A percentile compares a stretch with the other conserved stretches of the same genome.
Conservation (phyloP, 35 echinoderm and acorn worm species). For the Strongylocentrotus purpuratus region DNA sequence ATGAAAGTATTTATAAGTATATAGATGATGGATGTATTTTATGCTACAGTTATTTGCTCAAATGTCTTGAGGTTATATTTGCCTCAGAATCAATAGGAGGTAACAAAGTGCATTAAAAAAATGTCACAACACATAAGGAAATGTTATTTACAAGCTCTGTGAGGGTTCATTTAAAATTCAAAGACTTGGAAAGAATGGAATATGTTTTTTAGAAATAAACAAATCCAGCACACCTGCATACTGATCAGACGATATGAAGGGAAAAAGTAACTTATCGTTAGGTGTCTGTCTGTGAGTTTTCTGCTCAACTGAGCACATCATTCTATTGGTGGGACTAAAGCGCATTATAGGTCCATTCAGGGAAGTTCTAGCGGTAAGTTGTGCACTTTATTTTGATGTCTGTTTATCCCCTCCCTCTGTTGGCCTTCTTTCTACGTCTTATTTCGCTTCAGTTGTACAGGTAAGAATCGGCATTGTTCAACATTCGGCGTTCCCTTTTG, state of each 20-base stretch:
- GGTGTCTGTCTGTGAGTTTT: slow-evolving; percentile 1
- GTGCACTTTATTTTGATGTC: slow-evolving; percentile 30
- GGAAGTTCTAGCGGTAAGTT: slow-evolving; percentile 19
- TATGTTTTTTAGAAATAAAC: background rate
- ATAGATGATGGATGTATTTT: background rate
- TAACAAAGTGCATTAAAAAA: background rate
- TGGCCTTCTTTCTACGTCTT: background rate
- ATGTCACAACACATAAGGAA: background rate
- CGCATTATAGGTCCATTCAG: slow-evolving; percentile 17
- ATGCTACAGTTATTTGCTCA: background rate
- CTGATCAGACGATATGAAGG: background rate
- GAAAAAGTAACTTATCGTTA: slow-evolving; percentile 22
- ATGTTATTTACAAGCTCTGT: background rate
- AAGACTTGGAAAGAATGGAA: background rate
- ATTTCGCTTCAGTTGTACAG: background rate
- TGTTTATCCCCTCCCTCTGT: background rate
- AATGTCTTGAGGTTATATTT: background rate
- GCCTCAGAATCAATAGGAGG: background rate
- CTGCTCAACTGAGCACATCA: slow-evolving; percentile 36
- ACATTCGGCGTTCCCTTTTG: background rate
- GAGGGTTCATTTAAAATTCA: background rate
- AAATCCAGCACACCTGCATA: slow-evolving; percentile 32
- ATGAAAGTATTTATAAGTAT: background rate
- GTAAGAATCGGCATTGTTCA: background rate
- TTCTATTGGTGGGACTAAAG: slow-evolving; percentile 14